Evolutionary conservation across 2,888 invertebrate genomes (phyloP).

Genomic region (Erpobdella octoculata): DNA sequence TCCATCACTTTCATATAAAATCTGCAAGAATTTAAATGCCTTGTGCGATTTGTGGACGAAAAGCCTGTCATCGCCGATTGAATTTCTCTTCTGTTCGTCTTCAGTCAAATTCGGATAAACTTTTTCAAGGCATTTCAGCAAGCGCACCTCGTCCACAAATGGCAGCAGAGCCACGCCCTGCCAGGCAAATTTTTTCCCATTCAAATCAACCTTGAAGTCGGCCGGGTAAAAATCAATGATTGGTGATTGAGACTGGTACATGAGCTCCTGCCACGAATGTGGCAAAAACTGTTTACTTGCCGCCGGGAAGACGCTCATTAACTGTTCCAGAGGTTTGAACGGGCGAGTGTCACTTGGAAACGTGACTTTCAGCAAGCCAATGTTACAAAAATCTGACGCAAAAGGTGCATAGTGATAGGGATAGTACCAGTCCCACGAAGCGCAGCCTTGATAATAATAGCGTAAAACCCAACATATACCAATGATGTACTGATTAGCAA

Average conservation of each 20-base stretch:
- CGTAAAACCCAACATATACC: constrained; percentile 96
- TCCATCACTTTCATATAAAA: constrained; percentile 60
- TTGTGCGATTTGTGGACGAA: constrained; percentile 70
- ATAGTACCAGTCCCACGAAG: constrained; percentile 99
- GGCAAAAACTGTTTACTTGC: constrained; percentile 91
- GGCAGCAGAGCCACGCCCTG: constrained; percentile 89
- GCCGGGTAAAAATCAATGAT: constrained; percentile 98
- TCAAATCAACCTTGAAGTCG: constrained; percentile 91
- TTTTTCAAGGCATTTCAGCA: constrained; percentile 74
- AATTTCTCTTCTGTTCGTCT: constrained; percentile 73
- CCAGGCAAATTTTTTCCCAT: constrained; percentile 99
- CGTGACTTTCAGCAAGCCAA: constrained; percentile 69
- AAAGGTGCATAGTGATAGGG: constrained; percentile 99
- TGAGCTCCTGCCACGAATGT: constrained; percentile 79
- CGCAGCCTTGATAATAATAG: constrained; percentile 98
- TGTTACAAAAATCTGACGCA: constrained; percentile 92
- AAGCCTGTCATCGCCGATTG: constrained; percentile 77
- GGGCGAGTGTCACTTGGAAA: constrained; percentile 83
- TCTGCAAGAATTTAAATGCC: constrained; percentile 64
- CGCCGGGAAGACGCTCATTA: constrained; percentile 99
- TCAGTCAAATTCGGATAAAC: constrained; percentile 72
- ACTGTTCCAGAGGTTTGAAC: constrained; percentile 90
- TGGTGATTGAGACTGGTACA: constrained; percentile 66
- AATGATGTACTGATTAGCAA: constrained; percentile 85
- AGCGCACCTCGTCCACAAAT: constrained; percentile 81